phyloP scores from a whole-genome alignment of 2,113 vertebrate species.

The Pitta sordida region DNA sequence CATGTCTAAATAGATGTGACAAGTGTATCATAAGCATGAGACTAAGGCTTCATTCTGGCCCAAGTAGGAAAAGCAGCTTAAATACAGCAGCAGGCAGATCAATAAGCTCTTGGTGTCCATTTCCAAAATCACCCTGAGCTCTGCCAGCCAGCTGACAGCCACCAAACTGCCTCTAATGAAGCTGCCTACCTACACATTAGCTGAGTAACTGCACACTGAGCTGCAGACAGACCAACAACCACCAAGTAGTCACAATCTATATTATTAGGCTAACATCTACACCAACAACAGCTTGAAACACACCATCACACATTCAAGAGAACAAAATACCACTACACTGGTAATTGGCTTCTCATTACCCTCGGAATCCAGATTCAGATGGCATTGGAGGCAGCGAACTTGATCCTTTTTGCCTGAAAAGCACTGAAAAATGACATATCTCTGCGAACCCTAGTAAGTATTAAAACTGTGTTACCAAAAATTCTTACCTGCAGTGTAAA shows the following conservation, averaged over 20 bases:
- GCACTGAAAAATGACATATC: fast-evolving
- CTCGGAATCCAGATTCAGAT: not conserved
- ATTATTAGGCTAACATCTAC: not conserved
- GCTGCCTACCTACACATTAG: not conserved
- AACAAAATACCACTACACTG: not conserved
- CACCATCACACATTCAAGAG: not conserved
- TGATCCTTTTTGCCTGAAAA: not conserved
- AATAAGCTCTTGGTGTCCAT: not conserved
- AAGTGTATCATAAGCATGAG: fast-evolving
- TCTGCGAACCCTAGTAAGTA: not conserved
- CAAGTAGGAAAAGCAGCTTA: not conserved
- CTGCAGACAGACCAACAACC: not conserved
- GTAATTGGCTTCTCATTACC: not conserved
- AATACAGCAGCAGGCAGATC: not conserved
- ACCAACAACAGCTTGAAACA: not conserved
- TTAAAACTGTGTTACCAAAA: not conserved
- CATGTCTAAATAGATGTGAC: not conserved
- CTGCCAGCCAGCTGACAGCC: not conserved
- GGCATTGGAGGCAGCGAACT: not conserved
- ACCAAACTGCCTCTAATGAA: not conserved
- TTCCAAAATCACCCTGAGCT: not conserved
- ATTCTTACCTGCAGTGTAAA: not conserved
- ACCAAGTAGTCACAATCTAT: not conserved
- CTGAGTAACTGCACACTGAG: not conserved
- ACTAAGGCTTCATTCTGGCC: not conserved